Evolutionary conservation across 2,113 vertebrate species (phyloP).

Genomic region (Taxidea taxus): DNA sequence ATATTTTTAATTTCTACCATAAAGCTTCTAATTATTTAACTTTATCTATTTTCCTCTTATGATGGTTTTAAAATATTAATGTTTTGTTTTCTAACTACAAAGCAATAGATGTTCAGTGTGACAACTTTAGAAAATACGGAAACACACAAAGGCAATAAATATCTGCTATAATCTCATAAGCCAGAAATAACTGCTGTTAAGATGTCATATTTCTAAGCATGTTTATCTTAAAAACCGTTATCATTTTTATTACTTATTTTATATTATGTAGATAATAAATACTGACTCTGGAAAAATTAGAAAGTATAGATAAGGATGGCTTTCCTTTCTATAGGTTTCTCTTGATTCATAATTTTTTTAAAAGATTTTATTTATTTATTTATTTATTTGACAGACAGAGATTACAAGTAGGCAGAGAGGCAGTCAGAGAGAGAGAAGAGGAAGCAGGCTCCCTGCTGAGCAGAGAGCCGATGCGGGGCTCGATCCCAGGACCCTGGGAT

Average conservation of each 20-base stretch:
- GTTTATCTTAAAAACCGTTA: conserved; percentile 9
- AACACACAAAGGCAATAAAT: not conserved
- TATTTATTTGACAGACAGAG: no score
- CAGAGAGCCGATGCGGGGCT: no score
- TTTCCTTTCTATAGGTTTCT: not conserved
- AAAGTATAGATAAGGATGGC: not conserved
- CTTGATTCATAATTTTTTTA: not conserved
- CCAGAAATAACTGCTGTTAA: not conserved
- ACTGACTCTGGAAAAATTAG: conserved; percentile 25
- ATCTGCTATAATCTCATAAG: not conserved
- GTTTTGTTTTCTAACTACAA: conserved; percentile 8
- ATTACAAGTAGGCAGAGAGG: no score
- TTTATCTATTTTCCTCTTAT: not conserved
- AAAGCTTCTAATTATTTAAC: not conserved
- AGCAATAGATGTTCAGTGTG: not conserved
- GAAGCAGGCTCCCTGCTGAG: no score
- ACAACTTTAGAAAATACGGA: conserved; percentile 26
- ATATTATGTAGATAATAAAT: not conserved
- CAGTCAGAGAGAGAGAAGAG: no score
- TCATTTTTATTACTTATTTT: not conserved
- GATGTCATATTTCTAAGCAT: not conserved
- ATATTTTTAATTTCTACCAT: not conserved
- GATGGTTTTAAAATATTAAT: not conserved
- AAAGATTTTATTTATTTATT: no score
- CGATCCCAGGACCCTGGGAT: no score